Evolutionary conservation across 2,113 vertebrate genomes (phyloP), one percentile per base, ranked within the genome.

Genomic region (Corydoras sp.): DNA sequence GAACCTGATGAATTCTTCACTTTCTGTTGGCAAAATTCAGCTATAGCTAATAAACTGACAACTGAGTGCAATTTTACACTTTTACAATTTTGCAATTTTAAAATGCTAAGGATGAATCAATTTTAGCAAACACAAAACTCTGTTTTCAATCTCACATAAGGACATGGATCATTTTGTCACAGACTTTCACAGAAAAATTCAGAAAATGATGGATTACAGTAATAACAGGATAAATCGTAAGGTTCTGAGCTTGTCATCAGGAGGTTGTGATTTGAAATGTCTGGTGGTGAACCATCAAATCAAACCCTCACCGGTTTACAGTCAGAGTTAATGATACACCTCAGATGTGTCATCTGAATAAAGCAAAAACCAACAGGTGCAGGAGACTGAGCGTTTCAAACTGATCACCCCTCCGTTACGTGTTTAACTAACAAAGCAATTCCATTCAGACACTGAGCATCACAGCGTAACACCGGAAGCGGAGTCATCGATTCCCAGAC

Each of bases 401-500:
- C 18, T 24, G 18, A 24, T 24, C 18, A 24, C 18, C 18, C 18
- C 18, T 24, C 18, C 2, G 7, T 51, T 49, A 3, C 5, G 68
- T 66, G 30, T 56, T 75, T 18, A 29, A 68, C 29, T 59, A 32
- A 24, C 18, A 24, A 24, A 24, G 18, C 18, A 24, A 24, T 24
- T 24, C 13, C 29, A 58, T 24, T 70, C 13, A 30, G 18, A 24
- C 18, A 24, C 18, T 2, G 18, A 24, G 18, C 18, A 24, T 24
- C 18, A 24, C 18, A 24, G 18, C 18, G 18, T 24, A 24, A 24
- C 18, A 24, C 18, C 18, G 18, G 18, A 24, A 24, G 18, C 18
- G 1, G 18, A 43, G 72, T 68, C 15, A 68, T 51, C 61, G 24
- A 58, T 70, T 65, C 31, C 18, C 51, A 67, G 62, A 67, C 65